These are phyloP conservation scores for Eugnorisma glareosa DNA, from an alignment of 2,888 invertebrate genomes.

Conservation along the genomic window DNA sequence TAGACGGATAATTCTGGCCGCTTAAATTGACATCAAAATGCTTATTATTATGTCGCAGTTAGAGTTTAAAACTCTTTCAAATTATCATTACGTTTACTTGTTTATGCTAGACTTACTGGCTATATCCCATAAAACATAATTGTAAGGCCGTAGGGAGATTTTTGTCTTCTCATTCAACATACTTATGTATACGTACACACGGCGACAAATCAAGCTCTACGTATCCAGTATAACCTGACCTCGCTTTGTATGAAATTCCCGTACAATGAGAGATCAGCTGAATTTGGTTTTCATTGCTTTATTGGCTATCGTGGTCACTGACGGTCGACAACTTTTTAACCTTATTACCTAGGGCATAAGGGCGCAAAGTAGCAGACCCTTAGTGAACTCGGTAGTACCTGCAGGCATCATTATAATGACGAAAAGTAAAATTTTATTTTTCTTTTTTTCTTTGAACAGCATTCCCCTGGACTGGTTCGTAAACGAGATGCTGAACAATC, in stretches of 20 bases:
- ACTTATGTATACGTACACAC: too few relatives aligned
- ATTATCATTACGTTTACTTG: neutral
- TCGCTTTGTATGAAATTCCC: too few relatives aligned
- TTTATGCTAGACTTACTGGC: neutral
- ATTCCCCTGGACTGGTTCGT: constrained; percentile 90
- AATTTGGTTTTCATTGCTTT: too few relatives aligned
- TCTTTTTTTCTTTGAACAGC: constrained; percentile 76
- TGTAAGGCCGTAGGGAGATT: neutral
- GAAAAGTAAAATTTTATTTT: neutral
- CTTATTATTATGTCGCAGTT: neutral
- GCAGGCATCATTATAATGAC: neutral
- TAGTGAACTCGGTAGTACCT: neutral
- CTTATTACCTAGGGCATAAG: too few relatives aligned
- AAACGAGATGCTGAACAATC: constrained; percentile 90
- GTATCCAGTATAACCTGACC: too few relatives aligned
- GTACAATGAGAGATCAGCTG: too few relatives aligned
- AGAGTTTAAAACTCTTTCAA: neutral
- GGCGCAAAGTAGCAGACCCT: too few relatives aligned
- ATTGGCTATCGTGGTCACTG: too few relatives aligned
- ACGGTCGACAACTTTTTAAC: too few relatives aligned
- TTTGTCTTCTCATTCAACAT: neutral
- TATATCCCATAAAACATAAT: neutral
- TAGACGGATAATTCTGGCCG: neutral
- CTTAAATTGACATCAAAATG: neutral
- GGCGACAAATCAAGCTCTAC: too few relatives aligned